Conservation (phyloP, 2,113 vertebrate genomes). For the Sitta europaea region DNA sequence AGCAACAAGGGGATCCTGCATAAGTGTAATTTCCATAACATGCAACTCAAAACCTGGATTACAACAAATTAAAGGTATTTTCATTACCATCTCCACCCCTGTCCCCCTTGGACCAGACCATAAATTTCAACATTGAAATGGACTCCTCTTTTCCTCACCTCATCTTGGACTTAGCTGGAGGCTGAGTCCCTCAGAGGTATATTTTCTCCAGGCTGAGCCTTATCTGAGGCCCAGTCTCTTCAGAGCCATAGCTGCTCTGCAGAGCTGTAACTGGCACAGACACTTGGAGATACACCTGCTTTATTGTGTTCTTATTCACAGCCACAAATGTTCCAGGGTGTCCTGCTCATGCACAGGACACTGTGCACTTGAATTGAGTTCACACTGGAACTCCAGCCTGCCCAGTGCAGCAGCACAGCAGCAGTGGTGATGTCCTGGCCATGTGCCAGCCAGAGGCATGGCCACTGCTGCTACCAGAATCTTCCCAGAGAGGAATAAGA, state of each 20-base stretch:
- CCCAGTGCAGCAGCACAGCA: background rate
- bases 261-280: background rate
- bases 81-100: background rate
- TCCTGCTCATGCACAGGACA: background rate
- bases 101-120: background rate
- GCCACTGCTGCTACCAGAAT: background rate
- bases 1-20: background rate
- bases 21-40: background rate
- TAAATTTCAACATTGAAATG: background rate
- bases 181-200: background rate
- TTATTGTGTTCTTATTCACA: background rate
- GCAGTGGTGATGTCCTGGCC: background rate
- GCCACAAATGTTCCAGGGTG: background rate
- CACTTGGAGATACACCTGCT: background rate
- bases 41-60: background rate
- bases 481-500: background rate
- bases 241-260: background rate
- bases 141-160: background rate
- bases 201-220: rapidly evolving
- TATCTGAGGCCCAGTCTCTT: background rate
- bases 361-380: rapidly evolving
- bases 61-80: background rate
- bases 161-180: background rate
- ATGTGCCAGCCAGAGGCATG: background rate
- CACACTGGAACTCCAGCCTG: background rate